phyloP scores from a whole-genome alignment of 2,113 vertebrate species.

The Tonatia bakeri region DNA sequence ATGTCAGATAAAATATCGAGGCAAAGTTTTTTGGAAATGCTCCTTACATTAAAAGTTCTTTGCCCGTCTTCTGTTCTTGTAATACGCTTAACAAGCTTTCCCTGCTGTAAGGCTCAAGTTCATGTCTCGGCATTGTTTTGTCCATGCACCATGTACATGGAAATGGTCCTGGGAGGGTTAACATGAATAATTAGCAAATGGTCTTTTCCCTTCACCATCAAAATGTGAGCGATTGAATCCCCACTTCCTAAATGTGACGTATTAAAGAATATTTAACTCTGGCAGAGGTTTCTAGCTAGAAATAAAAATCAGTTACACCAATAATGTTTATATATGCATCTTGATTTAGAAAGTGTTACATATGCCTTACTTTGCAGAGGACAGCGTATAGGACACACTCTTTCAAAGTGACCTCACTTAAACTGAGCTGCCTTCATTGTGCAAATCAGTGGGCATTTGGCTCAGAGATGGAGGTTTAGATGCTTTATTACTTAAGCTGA shows the following conservation, averaged over 20 bases:
- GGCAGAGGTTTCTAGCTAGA: constrained; percentile 63
- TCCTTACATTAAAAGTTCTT: constrained; percentile 15
- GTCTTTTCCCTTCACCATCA: constrained; percentile 69
- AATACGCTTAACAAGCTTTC: constrained; percentile 61
- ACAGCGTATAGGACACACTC: background rate
- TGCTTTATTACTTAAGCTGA: background rate
- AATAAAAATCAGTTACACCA: constrained; percentile 52
- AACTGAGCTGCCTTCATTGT: background rate
- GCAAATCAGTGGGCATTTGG: background rate
- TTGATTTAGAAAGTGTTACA: constrained; percentile 19
- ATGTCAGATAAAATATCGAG: background rate
- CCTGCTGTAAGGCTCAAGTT: constrained; percentile 59
- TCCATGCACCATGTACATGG: constrained; percentile 56
- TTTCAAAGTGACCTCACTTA: background rate
- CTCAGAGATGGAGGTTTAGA: too few species aligned
- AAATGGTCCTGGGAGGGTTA: constrained; percentile 61
- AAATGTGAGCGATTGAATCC: constrained; percentile 58
- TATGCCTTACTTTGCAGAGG: background rate
- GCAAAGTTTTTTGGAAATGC: background rate
- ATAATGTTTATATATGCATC: constrained; percentile 43
- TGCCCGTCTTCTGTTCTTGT: constrained; percentile 55
- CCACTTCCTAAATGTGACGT: constrained; percentile 52
- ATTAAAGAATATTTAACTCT: constrained; percentile 69
- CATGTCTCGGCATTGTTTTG: constrained; percentile 61
- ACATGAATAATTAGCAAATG: constrained; percentile 77